A percentile compares a stretch with the other conserved stretches of the same genome.
Evolutionary conservation across 2,113 vertebrate genomes (phyloP).

Genomic region (Gymnocephalus cernua): DNA sequence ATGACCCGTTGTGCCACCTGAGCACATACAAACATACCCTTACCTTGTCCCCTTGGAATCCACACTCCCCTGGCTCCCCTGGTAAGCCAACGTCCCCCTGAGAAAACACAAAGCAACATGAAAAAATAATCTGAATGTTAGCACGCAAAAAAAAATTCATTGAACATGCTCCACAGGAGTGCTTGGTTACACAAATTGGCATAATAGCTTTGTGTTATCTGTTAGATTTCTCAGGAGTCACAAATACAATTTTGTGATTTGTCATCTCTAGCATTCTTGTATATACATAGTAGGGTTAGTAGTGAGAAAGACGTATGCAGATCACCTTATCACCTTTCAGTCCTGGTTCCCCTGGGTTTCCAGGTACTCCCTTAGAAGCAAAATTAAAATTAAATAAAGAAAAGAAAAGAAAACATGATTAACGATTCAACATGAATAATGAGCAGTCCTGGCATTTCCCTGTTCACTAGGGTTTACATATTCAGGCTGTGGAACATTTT

Average conservation of each 20-base stretch:
- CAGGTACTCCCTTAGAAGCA: constrained; percentile 89
- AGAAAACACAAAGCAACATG: constrained; percentile 14
- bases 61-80: constrained; percentile 91
- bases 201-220: background rate
- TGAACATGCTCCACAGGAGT: background rate
- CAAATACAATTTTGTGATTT: background rate
- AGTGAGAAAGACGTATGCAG: constrained; percentile 92
- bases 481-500: background rate
- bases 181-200: background rate
- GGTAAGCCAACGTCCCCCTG: constrained; percentile 93
- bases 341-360: constrained; percentile 95
- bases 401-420: background rate
- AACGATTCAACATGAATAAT: background rate
- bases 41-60: constrained; percentile 99
- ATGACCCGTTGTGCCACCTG: background rate
- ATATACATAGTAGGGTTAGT: constrained; percentile 22
- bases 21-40: constrained; percentile 4
- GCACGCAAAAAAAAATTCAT: background rate
- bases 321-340: constrained; percentile 99
- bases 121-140: background rate
- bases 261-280: background rate
- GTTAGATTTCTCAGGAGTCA: background rate
- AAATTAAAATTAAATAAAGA: constrained; percentile 47
- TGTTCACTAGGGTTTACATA: background rate
- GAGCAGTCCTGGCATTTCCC: background rate